A percentile compares a stretch with the other conserved stretches of the same genome.
Conservation (phyloP, 1,140 invertebrate species). For the Rhagoletis pomonella region DNA sequence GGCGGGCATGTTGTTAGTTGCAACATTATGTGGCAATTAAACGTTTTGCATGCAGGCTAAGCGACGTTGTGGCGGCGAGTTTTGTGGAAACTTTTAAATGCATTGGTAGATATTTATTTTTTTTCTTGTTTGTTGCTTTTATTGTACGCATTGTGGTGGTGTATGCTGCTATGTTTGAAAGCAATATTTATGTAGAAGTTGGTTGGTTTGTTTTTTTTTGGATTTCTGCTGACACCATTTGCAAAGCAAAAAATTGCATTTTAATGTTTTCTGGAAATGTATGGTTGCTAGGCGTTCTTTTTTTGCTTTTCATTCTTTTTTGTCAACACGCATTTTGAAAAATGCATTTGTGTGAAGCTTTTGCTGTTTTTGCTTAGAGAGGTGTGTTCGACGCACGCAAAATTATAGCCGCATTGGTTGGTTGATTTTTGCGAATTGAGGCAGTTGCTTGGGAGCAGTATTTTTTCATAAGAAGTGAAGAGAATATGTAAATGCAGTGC, state of each 20-base stretch:
- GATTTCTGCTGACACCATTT: background rate
- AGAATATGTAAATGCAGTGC: too few species aligned
- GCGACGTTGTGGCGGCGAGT: background rate
- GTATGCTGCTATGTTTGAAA: background rate
- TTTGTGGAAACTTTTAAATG: too few species aligned
- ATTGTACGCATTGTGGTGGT: background rate
- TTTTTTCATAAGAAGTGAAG: too few species aligned
- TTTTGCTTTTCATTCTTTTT: background rate
- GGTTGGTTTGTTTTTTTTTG: background rate
- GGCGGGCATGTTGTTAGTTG: background rate
- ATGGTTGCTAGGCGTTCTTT: background rate
- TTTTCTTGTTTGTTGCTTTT: background rate
- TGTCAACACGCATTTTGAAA: background rate
- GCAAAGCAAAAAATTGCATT: background rate
- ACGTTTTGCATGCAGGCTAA: background rate
- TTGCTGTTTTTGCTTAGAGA: background rate
- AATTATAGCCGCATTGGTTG: too few species aligned
- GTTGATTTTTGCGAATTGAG: too few species aligned
- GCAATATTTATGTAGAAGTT: background rate
- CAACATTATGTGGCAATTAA: conserved; percentile 37
- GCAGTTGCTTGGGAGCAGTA: too few species aligned
- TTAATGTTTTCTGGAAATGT: background rate
- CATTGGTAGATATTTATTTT: too few species aligned
- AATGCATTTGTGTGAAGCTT: background rate
- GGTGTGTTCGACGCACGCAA: background rate